These are phyloP conservation scores for Melanocharis versteri DNA, from an alignment of 2,113 vertebrate species.

Conservation along the genomic window DNA sequence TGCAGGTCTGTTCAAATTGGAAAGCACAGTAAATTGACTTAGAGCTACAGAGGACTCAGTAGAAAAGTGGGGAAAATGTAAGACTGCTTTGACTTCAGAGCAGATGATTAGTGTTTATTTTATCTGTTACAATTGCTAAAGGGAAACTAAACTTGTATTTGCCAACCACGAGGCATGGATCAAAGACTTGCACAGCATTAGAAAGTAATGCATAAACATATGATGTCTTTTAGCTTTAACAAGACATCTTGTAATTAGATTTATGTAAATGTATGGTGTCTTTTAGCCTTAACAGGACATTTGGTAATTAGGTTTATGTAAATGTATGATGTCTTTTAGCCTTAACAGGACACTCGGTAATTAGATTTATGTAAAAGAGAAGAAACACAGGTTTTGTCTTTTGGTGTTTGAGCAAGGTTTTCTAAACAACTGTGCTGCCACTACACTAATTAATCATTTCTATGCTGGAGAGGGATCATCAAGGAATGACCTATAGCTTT, in stretches of 20 bases:
- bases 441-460: slow-evolving; percentile 72
- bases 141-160: neutral
- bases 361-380: slow-evolving; percentile 63
- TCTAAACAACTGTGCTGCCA: slow-evolving; percentile 44
- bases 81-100: neutral
- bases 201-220: neutral
- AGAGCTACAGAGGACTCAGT: neutral
- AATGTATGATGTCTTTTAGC: slow-evolving; percentile 37
- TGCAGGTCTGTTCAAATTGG: neutral
- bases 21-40: neutral
- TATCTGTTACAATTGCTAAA: neutral
- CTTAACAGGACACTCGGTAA: slow-evolving; percentile 43
- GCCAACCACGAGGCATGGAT: neutral
- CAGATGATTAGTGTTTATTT: neutral
- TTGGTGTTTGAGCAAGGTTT: slow-evolving; percentile 43
- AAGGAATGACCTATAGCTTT: slow-evolving; percentile 46
- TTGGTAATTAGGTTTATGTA: slow-evolving; percentile 58
- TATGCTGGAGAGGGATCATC: slow-evolving; percentile 43
- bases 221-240: slow-evolving; percentile 23
- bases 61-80: neutral
- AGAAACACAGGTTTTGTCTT: slow-evolving; percentile 35
- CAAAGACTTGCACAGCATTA: neutral
- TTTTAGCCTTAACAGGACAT: slow-evolving; percentile 35
- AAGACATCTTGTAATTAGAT: slow-evolving; percentile 39
- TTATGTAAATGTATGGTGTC: slow-evolving; percentile 51